Evolutionary conservation across 2,888 invertebrate species (phyloP).

Genomic region (Hartigia nigra): DNA sequence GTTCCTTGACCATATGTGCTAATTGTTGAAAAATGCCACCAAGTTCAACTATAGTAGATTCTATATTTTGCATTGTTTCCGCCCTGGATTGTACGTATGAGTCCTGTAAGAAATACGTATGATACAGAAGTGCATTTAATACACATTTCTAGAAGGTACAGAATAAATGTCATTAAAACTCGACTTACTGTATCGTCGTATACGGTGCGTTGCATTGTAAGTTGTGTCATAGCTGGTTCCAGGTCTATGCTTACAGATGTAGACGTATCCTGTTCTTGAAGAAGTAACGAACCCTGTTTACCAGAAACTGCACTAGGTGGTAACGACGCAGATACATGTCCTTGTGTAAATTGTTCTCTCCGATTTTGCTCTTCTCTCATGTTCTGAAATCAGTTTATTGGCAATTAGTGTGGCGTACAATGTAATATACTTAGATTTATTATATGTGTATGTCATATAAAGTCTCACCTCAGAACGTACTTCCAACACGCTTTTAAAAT

Average conservation of each 20-base stretch:
- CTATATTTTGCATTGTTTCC: slow-evolving; percentile 99
- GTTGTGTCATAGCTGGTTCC: slow-evolving; percentile 71
- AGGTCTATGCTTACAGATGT: slow-evolving; percentile 83
- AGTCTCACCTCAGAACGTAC: slow-evolving; percentile 86
- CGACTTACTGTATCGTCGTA: slow-evolving; percentile 58
- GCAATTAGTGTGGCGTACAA: slow-evolving; percentile 17
- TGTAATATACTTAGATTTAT: background rate
- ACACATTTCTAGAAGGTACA: background rate
- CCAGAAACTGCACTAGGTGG: slow-evolving; percentile 72
- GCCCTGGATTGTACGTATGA: slow-evolving; percentile 92
- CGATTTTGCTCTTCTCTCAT: slow-evolving; percentile 94
- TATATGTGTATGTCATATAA: background rate
- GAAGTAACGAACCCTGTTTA: slow-evolving; percentile 62
- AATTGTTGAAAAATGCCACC: slow-evolving; percentile 98
- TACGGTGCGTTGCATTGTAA: slow-evolving; percentile 62
- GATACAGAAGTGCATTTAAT: background rate
- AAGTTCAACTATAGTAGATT: slow-evolving; percentile 97
- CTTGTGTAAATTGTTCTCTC: slow-evolving; percentile 90
- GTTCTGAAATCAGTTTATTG: slow-evolving; percentile 70
- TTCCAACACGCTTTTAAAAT: slow-evolving; percentile 97
- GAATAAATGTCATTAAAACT: background rate
- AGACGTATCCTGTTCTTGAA: slow-evolving; percentile 59
- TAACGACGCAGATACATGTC: slow-evolving; percentile 72
- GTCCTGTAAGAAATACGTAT: slow-evolving; percentile 67
- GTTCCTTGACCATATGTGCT: slow-evolving; percentile 97